Evolutionary conservation across 2,797 vertebrate genomes (phyloP), one percentile per base, ranked within the genome.

Genomic region (Spinibarbus caldwelli): DNA sequence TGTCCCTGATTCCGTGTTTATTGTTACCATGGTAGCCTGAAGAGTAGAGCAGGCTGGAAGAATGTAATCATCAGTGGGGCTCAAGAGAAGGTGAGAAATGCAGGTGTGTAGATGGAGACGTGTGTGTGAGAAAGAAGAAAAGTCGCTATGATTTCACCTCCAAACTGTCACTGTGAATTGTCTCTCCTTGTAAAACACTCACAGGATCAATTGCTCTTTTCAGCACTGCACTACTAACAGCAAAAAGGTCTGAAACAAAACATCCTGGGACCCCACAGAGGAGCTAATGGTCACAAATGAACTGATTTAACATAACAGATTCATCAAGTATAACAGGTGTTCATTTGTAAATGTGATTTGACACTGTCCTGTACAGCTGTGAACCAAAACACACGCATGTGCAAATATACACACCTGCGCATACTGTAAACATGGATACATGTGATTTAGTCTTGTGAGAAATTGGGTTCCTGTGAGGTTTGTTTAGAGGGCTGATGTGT

Each of bases 401-500:
- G 36, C 9, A 62, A 41, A 78, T 59, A 83, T 67, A 71, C 26
- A 73, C 26, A 36, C 7, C 75, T 66, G 67, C 19, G 88, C 34
- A 70, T 15, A 23, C 85, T 62, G 29, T 62, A 45, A 67, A 73
- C 54, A 72, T 83, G 57, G 43, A 62, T 72, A 34, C 49, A 72
- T 47, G 76, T 36, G 68, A 84, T 72, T 75, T 88, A 87, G 88
- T 90, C 91, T 90, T 92, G 49, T 67, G 89, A 90, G 91, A 81
- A 92, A 90, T 88, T 88, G 19, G 83, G 54, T 81, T 85, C 91
- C 91, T 88, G 85, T 88, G 89, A 89, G 89, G 89, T 89, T 90
- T 90, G 87, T 89, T 89, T 91, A 84, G 80, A 89, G 81, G 90
- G 91, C 88, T 89, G 90, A 91, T 90, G 90, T 91, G 91, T 90